Conservation (phyloP, 2,797 vertebrate genomes). For the Microchirus variegatus region DNA sequence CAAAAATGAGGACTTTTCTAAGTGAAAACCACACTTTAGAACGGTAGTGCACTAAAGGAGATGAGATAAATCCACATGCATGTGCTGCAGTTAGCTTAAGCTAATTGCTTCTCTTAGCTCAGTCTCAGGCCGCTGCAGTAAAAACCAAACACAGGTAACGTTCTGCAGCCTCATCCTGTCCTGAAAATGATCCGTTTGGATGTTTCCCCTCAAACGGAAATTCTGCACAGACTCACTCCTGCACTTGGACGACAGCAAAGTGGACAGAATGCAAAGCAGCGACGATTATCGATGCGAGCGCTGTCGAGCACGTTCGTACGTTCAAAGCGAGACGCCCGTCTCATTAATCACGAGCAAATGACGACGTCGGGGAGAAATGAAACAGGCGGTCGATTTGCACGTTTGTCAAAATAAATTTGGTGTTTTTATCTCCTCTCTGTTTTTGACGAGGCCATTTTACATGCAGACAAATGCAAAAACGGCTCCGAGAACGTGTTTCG, state of each 20-base stretch:
- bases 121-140: conserved; percentile 19
- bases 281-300: conserved; percentile 50
- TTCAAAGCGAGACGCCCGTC: conserved; percentile 48
- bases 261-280: conserved; percentile 61
- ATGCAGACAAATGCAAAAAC: conserved; percentile 55
- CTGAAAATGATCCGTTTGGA: conserved; percentile 47
- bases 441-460: conserved; percentile 55
- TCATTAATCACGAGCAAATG: conserved; percentile 64
- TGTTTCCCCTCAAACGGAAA: conserved; percentile 44
- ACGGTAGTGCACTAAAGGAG: too few species aligned
- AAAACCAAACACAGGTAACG: conserved; percentile 26
- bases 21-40: too few species aligned
- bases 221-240: conserved; percentile 42
- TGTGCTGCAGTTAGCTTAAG: conserved; percentile 13
- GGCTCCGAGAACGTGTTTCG: too few species aligned
- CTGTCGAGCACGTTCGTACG: conserved; percentile 26
- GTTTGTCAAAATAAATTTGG: conserved; percentile 26
- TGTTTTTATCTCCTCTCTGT: conserved; percentile 40
- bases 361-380: conserved; percentile 17
- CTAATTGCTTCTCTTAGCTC: conserved; percentile 14
- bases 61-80: background rate
- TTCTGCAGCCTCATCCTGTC: conserved; percentile 16
- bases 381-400: conserved; percentile 32
- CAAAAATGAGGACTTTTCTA: too few species aligned
- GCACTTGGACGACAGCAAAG: conserved; percentile 29